Evolutionary conservation across 2,888 invertebrate genomes (phyloP).

Genomic region (Cecidostiba fungosa): DNA sequence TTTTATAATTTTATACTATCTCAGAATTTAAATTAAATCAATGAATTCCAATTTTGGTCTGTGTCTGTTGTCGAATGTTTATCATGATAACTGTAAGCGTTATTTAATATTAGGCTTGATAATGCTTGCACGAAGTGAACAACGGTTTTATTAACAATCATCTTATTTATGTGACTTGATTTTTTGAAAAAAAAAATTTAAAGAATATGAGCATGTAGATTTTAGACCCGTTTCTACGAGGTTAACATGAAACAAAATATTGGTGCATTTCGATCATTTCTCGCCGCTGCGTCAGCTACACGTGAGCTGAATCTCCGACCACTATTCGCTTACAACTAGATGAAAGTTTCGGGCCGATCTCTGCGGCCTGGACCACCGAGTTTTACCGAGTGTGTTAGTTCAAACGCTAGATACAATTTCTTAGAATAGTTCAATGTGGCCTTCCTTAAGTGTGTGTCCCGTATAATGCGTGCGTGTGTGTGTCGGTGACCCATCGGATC

Average conservation of each 20-base stretch:
- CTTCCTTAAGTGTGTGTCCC: conserved; percentile 77
- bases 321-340: conserved; percentile 66
- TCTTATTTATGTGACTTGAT: not conserved
- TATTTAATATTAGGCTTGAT: not conserved
- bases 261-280: conserved; percentile 2
- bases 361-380: conserved; percentile 56
- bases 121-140: not conserved
- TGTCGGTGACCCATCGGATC: conserved; percentile 47
- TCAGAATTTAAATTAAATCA: conserved; percentile 33
- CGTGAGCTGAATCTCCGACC: conserved; percentile 62
- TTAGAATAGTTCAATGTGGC: conserved; percentile 80
- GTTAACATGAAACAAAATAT: not conserved
- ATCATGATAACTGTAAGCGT: not conserved
- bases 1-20: conserved; percentile 43
- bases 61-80: not conserved
- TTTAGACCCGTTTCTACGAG: not conserved
- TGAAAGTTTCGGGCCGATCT: conserved; percentile 60
- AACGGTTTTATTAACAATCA: not conserved
- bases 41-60: conserved; percentile 20
- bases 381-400: conserved; percentile 70
- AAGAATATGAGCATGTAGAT: not conserved
- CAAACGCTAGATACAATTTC: conserved; percentile 74
- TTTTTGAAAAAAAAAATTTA: not conserved
- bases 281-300: conserved; percentile 34
- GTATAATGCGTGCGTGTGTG: conserved; percentile 69